Evolutionary conservation across 2,888 invertebrate genomes (phyloP).

Genomic region (Apamea crenata): DNA sequence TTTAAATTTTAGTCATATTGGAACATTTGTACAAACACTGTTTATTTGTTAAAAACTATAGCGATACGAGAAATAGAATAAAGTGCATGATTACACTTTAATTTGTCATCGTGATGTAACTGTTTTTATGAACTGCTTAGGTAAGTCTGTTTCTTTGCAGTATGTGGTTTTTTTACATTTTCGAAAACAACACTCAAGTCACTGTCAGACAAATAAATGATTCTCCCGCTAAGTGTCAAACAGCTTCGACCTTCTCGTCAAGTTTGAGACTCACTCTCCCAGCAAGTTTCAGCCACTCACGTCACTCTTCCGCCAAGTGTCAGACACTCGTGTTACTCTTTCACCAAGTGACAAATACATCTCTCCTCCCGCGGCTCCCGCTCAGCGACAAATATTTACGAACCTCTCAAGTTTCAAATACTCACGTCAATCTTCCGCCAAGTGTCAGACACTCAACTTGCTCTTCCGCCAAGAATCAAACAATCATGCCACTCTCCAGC

Average conservation of each 20-base stretch:
- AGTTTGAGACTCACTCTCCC: not conserved
- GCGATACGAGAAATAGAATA: not conserved
- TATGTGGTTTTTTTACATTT: not conserved
- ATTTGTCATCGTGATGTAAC: not conserved
- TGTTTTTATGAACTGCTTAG: not conserved
- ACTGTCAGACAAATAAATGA: not conserved
- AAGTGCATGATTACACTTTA: not conserved
- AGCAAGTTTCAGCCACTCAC: not conserved
- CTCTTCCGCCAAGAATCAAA: not conserved
- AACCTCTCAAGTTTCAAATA: not conserved
- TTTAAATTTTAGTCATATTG: not conserved
- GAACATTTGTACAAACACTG: constrained; percentile 26
- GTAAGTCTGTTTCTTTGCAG: not conserved
- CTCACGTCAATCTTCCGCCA: not conserved
- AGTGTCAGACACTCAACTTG: not conserved
- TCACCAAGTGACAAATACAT: not conserved
- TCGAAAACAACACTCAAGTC: not conserved
- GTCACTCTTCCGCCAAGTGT: too few species aligned
- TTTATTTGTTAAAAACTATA: constrained; percentile 2
- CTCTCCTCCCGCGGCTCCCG: not conserved
- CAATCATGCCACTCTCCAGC: too few species aligned
- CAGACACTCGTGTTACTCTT: not conserved
- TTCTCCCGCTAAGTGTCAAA: not conserved
- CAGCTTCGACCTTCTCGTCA: not conserved
- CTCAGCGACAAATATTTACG: not conserved